Base-by-base conservation (phyloP, 2,113 vertebrate species). In the Varanus salvator region DNA sequence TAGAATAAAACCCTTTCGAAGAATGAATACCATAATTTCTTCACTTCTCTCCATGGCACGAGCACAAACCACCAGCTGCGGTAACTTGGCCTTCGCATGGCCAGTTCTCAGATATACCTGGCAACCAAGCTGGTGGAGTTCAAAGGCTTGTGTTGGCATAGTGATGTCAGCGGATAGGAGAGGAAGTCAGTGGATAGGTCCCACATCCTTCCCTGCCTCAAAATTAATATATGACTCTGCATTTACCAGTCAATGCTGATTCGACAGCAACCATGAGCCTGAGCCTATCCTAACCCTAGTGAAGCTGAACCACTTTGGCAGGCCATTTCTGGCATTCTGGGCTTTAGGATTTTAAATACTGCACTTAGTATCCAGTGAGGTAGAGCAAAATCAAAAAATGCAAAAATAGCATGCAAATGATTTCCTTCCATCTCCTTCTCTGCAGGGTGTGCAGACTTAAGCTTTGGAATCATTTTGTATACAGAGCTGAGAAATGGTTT, bases 401-500 rank as follows among this genome's bases (percentile, higher is more conserved):
- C 87, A 84, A 29, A 48, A 69, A 31, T 17, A n/a, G 75, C n/a
- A 50, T 44, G 48, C 27, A 90, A 84, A 72, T 80, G 1, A 64
- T 11, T 57, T 89, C 1, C 34, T 90, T 81, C 44, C 66, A 29
- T 80, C 38, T 74, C 66, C 8, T 3, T 1, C 15, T 21, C 68
- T 74, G 2, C 71, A 1, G n/a, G 1, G 1, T 48, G 64, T 19
- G 8, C 11, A 0, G 52, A 29, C 0, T 96, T 95, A 97, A 89
- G 93, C 95, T 88, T 98, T 98, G 95, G 96, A 89, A 82, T 98
- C 97, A 89, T 98, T 97, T 91, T 96, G 96, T 85, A 92, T 92
- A 0, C 97, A 98, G 92, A 99, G 97, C 95, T 99, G 98, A 2
- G 98, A 98, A 85, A 99, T 91, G 0, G 98, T 99, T 88, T 99